Percentiles rank a stretch among this genome's conserved stretches.
phyloP scores from a whole-genome alignment of 2,888 invertebrate species.

The Metellina segmentata region DNA sequence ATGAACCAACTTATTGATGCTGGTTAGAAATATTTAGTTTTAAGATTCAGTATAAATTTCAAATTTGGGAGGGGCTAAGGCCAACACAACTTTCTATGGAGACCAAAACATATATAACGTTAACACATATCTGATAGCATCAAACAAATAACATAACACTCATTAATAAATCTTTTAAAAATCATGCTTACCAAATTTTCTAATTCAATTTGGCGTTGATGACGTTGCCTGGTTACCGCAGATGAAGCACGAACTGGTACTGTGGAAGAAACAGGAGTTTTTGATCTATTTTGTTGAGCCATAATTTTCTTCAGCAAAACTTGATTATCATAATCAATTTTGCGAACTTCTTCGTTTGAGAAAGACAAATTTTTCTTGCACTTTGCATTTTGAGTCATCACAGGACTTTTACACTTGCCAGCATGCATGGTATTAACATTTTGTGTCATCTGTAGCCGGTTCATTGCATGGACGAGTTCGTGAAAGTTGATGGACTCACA shows the following conservation, averaged over 20 bases:
- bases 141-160: too few relatives aligned
- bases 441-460: slow-evolving; percentile 69
- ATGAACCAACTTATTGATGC: too few relatives aligned
- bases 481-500: slow-evolving; percentile 63
- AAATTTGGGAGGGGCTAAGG: too few relatives aligned
- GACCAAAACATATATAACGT: too few relatives aligned
- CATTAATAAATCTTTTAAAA: too few relatives aligned
- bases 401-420: slow-evolving; percentile 52
- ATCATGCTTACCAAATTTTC: slow-evolving; percentile 82
- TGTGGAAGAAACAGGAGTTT: not conserved
- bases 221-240: slow-evolving; percentile 82
- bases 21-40: too few relatives aligned
- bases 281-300: slow-evolving; percentile 77
- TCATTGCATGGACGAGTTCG: slow-evolving; percentile 70
- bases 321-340: slow-evolving; percentile 82
- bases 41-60: too few relatives aligned
- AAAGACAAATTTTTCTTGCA: slow-evolving; percentile 81
- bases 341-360: slow-evolving; percentile 81
- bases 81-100: too few relatives aligned
- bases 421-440: slow-evolving; percentile 32
- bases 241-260: slow-evolving; percentile 79
- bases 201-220: slow-evolving; percentile 83
- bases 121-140: too few relatives aligned
- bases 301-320: slow-evolving; percentile 82
- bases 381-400: slow-evolving; percentile 59